Conservation (phyloP, 2,888 invertebrate genomes). For the Nasonovia ribisnigri region DNA sequence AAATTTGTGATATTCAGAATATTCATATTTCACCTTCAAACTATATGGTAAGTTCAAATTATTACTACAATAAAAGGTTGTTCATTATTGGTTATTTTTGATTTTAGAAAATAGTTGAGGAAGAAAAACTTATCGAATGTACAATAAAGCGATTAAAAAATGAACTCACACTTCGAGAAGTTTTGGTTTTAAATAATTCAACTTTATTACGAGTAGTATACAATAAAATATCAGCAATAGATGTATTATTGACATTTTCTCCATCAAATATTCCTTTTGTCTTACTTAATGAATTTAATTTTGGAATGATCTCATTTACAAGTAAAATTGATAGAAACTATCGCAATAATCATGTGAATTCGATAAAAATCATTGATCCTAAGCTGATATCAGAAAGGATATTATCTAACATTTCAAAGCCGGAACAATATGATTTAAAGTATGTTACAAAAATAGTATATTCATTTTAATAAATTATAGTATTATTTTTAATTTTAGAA, state of each 20-base stretch:
- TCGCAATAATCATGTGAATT: neutral
- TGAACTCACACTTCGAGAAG: constrained; percentile 1
- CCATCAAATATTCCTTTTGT: constrained; percentile 35
- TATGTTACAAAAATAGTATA: constrained; percentile 2
- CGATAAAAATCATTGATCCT: neutral
- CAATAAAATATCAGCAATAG: constrained; percentile 16
- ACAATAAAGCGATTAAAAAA: constrained; percentile 37
- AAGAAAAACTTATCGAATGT: neutral
- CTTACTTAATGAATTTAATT: constrained; percentile 50
- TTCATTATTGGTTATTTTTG: neutral
- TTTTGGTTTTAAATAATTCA: constrained; percentile 47
- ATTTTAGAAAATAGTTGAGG: constrained; percentile 18
- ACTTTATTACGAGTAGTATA: neutral
- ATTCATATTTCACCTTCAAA: constrained; percentile 32
- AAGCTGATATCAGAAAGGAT: neutral
- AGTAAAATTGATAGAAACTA: neutral
- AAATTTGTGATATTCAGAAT: constrained; percentile 13
- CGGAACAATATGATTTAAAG: constrained; percentile 35
- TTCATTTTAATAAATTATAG: neutral
- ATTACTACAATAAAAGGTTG: neutral
- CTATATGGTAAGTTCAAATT: neutral
- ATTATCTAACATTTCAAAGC: neutral
- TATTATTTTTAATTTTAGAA: neutral
- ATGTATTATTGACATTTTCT: constrained; percentile 38
- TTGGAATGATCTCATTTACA: constrained; percentile 8